phyloP scores from a whole-genome alignment of 2,888 invertebrate species.

The Sabatieria punctata region DNA sequence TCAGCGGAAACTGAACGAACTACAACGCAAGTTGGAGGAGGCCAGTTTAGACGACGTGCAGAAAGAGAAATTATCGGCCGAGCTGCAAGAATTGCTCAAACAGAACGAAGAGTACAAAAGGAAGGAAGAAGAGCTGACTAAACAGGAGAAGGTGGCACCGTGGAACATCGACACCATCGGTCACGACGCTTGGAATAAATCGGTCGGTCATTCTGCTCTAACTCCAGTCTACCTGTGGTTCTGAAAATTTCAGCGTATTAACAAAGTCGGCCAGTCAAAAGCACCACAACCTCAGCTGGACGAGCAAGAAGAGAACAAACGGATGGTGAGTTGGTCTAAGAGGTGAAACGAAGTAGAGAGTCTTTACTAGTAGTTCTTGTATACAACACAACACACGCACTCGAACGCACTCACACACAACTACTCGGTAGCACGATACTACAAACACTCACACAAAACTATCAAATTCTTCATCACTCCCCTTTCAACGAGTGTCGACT shows the following conservation, averaged over 20 bases:
- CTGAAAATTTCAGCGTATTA: slow-evolving; percentile 46
- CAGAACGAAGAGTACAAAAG: slow-evolving; percentile 50
- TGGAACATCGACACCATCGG: slow-evolving; percentile 99
- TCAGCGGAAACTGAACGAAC: slow-evolving; percentile 13
- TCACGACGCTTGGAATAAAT: slow-evolving; percentile 86
- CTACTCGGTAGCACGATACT: too few relatives aligned
- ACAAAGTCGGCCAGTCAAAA: slow-evolving; percentile 45
- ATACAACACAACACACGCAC: too few relatives aligned
- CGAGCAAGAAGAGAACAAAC: slow-evolving; percentile 20
- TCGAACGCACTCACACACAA: too few relatives aligned
- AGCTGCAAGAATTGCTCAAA: slow-evolving; percentile 52
- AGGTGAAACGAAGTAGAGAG: too few relatives aligned
- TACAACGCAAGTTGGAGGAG: slow-evolving; percentile 18
- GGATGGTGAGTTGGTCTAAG: slow-evolving; percentile 8
- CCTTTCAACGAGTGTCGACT: too few relatives aligned
- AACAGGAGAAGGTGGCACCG: slow-evolving; percentile 46
- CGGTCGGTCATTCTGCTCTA: slow-evolving; percentile 38
- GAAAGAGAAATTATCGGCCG: slow-evolving; percentile 10
- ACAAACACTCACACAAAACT: too few relatives aligned
- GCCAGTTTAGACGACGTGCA: slow-evolving; percentile 16
- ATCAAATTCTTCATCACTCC: too few relatives aligned
- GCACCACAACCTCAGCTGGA: slow-evolving; percentile 10
- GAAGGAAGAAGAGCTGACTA: slow-evolving; percentile 37
- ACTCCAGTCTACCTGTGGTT: background rate
- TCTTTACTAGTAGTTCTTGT: too few relatives aligned